Conservation (phyloP, 2,113 vertebrate species). For the Balaenoptera acutorostrata region DNA sequence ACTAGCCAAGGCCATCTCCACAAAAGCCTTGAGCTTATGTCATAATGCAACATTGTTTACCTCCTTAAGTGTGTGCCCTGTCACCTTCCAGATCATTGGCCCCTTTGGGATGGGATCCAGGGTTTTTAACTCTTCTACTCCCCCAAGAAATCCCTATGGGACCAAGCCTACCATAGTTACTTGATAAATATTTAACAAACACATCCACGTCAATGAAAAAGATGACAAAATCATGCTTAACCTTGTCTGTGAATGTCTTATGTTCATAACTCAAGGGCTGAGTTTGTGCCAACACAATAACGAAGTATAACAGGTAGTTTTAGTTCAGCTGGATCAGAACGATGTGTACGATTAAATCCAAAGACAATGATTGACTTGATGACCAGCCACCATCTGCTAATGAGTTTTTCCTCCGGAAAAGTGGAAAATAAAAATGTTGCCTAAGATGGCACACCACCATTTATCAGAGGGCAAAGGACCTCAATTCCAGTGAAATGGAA, state of each 20-base stretch:
- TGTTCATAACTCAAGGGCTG: neutral
- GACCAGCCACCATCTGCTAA: slow-evolving; percentile 60
- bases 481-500: slow-evolving; percentile 56
- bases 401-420: slow-evolving; percentile 41
- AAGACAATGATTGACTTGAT: slow-evolving; percentile 53
- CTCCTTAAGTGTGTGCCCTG: neutral
- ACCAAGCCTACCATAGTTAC: neutral
- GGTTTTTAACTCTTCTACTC: neutral
- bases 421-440: neutral
- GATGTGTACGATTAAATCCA: slow-evolving; percentile 46
- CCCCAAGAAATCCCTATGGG: neutral
- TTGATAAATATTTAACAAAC: neutral
- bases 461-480: slow-evolving; percentile 53
- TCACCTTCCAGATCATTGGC: neutral
- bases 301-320: slow-evolving; percentile 33
- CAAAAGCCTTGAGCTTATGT: neutral
- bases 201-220: neutral
- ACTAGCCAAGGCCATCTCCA: neutral
- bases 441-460: slow-evolving; percentile 34
- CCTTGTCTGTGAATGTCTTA: neutral
- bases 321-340: slow-evolving; percentile 36
- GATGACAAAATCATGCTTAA: neutral
- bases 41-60: neutral
- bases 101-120: neutral
- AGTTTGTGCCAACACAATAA: neutral